These are phyloP conservation scores for Onychostoma macrolepis DNA, from an alignment of 2,113 vertebrate genomes.

Conservation along the genomic window DNA sequence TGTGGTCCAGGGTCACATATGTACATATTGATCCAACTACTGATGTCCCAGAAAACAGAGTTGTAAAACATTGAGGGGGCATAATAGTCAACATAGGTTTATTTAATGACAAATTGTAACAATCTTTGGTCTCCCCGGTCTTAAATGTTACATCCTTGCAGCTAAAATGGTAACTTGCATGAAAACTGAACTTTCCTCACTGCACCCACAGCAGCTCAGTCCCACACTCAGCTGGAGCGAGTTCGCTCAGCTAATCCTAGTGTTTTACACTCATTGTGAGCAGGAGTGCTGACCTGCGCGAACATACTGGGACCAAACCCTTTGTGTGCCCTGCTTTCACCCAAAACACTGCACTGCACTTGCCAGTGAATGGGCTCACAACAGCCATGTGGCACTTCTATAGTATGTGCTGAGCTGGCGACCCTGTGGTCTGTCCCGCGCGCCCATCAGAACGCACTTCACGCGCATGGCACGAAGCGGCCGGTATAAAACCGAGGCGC, in stretches of 20 bases:
- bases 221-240: neutral
- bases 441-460: neutral
- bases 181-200: neutral
- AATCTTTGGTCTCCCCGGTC: neutral
- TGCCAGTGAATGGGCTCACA: slow-evolving; percentile 21
- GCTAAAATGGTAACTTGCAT: neutral
- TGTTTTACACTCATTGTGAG: slow-evolving; percentile 43
- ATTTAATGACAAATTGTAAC: neutral
- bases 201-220: slow-evolving; percentile 1
- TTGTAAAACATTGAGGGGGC: neutral
- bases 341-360: slow-evolving; percentile 37
- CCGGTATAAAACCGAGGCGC: slow-evolving; percentile 80
- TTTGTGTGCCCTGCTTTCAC: slow-evolving; percentile 57
- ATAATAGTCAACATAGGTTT: neutral
- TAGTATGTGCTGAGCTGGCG: slow-evolving; percentile 77
- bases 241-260: slow-evolving; percentile 42
- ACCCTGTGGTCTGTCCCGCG: slow-evolving; percentile 19
- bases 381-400: slow-evolving; percentile 39
- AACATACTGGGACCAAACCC: slow-evolving; percentile 67
- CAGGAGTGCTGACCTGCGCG: slow-evolving; percentile 76
- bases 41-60: neutral
- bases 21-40: neutral
- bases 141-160: neutral
- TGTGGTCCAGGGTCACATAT: too few relatives aligned
- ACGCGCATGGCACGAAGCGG: slow-evolving; percentile 2